These are phyloP conservation scores for Gobius niger DNA, from an alignment of 2,113 vertebrate species.

Conservation along the genomic window DNA sequence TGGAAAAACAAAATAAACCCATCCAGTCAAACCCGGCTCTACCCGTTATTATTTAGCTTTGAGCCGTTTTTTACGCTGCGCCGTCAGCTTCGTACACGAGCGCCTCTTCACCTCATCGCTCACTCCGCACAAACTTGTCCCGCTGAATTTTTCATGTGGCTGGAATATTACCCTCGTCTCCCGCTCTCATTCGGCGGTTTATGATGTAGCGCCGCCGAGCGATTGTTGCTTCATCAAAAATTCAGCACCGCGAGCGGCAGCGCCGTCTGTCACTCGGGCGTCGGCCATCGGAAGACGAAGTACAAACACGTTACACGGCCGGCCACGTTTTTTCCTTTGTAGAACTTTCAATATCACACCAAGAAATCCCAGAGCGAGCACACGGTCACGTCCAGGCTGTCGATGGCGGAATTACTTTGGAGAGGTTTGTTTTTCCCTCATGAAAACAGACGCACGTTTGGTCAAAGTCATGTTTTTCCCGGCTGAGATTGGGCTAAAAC, in stretches of 20 bases:
- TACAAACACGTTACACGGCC: too few species aligned
- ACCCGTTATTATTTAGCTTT: not conserved
- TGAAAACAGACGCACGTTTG: too few species aligned
- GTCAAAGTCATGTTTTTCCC: too few species aligned
- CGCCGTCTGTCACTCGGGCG: conserved; percentile 29
- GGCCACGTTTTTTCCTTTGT: too few species aligned
- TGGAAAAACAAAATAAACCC: too few species aligned
- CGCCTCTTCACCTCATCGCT: not conserved
- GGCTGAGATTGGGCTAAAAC: too few species aligned
- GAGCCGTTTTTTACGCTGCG: not conserved
- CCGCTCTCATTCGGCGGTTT: not conserved
- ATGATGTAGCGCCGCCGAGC: conserved; percentile 6
- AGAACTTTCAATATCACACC: too few species aligned
- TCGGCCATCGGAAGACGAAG: not conserved
- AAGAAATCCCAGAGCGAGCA: too few species aligned
- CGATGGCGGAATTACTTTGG: too few species aligned
- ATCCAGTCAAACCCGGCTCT: too few species aligned
- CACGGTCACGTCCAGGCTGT: too few species aligned
- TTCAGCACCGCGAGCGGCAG: conserved; percentile 38
- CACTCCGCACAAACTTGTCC: conserved; percentile 10
- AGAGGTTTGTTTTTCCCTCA: too few species aligned
- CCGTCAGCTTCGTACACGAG: not conserved
- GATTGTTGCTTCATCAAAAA: conserved; percentile 61
- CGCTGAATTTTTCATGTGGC: conserved; percentile 56
- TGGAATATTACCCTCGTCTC: conserved; percentile 40